Conservation (phyloP, 2,888 invertebrate species). For the Podabrus alpinus region DNA sequence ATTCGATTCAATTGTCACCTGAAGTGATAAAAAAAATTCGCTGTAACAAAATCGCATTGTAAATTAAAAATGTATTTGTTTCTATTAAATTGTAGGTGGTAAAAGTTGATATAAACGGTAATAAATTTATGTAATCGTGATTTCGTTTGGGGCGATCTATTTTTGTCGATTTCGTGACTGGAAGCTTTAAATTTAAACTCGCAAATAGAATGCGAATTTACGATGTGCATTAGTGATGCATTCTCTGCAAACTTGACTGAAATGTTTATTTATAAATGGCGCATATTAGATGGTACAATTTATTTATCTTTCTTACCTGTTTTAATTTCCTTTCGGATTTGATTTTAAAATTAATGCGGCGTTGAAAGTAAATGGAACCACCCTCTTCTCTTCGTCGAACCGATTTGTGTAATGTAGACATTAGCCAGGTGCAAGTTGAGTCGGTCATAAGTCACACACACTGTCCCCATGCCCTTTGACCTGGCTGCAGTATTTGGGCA, state of each 20-base stretch:
- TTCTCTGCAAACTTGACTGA: constrained; percentile 16
- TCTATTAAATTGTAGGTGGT: background rate
- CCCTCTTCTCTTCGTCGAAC: background rate
- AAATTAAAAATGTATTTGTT: background rate
- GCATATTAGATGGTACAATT: background rate
- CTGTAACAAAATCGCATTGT: background rate
- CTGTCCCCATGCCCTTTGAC: constrained; percentile 40
- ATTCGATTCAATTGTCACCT: background rate
- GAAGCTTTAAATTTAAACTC: constrained; percentile 13
- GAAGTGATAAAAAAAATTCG: too few relatives aligned
- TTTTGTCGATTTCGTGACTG: constrained; percentile 17
- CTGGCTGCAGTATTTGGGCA: constrained; percentile 29
- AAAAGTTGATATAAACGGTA: background rate
- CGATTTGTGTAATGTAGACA: constrained; percentile 28
- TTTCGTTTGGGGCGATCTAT: constrained; percentile 9
- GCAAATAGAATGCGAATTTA: constrained; percentile 18
- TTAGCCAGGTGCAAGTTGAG: constrained; percentile 47
- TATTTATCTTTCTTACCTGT: background rate
- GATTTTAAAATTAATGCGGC: background rate
- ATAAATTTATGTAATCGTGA: constrained; percentile 7
- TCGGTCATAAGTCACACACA: constrained; percentile 46
- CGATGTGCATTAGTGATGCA: constrained; percentile 13
- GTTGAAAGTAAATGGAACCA: background rate
- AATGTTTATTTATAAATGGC: constrained; percentile 15
- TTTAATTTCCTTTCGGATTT: background rate